Evolutionary conservation across 1,140 invertebrate species (phyloP).

Genomic region (Odontomachus brunneus): DNA sequence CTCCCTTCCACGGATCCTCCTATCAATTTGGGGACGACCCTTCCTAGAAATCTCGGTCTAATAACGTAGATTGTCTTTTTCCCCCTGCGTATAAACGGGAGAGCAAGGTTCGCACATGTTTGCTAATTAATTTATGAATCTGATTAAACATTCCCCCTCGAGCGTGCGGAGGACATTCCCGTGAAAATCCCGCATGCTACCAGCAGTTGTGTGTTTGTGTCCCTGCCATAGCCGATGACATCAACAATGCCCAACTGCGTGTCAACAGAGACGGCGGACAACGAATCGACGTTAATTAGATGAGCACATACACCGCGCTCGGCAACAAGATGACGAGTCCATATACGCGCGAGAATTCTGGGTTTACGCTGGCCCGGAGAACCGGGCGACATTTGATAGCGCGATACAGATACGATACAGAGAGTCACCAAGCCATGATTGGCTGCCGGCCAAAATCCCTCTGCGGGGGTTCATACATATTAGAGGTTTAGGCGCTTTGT

Average conservation of each 20-base stretch:
- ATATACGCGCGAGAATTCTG: slow-evolving; percentile 13
- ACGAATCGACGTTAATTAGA: slow-evolving; percentile 54
- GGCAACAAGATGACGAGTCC: slow-evolving; percentile 48
- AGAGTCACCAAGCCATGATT: not conserved
- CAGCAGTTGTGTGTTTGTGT: slow-evolving; percentile 10
- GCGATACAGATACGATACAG: slow-evolving; percentile 39
- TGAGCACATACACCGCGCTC: not conserved
- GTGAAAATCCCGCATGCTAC: not conserved
- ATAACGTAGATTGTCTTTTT: not conserved
- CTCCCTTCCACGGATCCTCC: too few species aligned
- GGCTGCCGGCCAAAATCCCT: slow-evolving; percentile 37
- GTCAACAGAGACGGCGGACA: slow-evolving; percentile 36
- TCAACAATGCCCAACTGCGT: slow-evolving; percentile 31
- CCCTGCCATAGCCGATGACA: slow-evolving; percentile 3
- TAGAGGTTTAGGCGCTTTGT: slow-evolving; percentile 24
- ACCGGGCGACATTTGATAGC: slow-evolving; percentile 30
- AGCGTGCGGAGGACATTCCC: not conserved
- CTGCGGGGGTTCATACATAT: not conserved
- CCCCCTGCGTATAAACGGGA: not conserved
- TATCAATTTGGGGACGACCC: too few species aligned
- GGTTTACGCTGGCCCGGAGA: slow-evolving; percentile 22
- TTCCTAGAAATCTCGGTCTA: not conserved
- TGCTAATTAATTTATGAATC: not conserved
- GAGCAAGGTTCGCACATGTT: not conserved
- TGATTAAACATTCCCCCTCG: not conserved